Evolutionary conservation across 2,888 invertebrate genomes (phyloP).

Genomic region (Machimus rusticus): DNA sequence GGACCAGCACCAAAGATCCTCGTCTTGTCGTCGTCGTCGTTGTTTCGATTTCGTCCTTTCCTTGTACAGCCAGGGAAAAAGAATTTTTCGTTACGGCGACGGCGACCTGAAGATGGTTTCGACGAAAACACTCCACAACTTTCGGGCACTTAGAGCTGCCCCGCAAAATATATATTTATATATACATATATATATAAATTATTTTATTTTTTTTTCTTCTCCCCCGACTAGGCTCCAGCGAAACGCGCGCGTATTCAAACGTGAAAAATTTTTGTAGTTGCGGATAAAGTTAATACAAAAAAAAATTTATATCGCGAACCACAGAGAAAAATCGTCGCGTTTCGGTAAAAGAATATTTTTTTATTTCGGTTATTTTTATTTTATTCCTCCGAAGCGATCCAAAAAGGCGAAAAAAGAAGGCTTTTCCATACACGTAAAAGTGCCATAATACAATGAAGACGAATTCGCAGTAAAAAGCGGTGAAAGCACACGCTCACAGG

Average conservation of each 20-base stretch:
- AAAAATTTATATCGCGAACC: not conserved
- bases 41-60: not conserved
- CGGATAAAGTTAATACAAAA: not conserved
- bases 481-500: not conserved
- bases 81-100: not conserved
- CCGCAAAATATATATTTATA: not conserved
- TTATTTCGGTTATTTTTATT: not conserved
- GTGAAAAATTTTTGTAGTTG: not conserved
- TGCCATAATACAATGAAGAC: not conserved
- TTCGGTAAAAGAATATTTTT: not conserved
- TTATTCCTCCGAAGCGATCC: not conserved
- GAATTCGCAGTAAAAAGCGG: not conserved
- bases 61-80: not conserved
- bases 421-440: constrained; percentile 22
- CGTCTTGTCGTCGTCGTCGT: not conserved
- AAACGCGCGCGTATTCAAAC: not conserved
- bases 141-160: not conserved
- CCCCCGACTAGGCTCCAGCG: not conserved
- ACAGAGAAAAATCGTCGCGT: not conserved
- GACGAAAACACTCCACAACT: not conserved
- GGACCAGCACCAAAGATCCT: not conserved
- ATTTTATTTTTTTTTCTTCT: not conserved
- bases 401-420: constrained; percentile 30
- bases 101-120: not conserved
- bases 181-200: not conserved